phyloP scores from a whole-genome alignment of 2,797 vertebrate genomes.

The Halcyon leucocephala region DNA sequence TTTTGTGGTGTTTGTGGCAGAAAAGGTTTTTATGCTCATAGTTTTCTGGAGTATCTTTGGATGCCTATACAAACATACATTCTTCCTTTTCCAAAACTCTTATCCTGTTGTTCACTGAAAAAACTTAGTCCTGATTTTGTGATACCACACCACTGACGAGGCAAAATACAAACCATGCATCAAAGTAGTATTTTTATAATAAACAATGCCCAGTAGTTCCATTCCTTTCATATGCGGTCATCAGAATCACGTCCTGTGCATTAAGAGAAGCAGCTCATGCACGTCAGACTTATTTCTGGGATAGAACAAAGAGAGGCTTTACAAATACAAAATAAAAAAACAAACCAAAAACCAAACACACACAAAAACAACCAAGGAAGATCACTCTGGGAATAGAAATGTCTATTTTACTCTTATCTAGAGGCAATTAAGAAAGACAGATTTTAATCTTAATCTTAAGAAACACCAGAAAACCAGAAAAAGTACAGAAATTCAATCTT shows the following conservation, averaged over 20 bases:
- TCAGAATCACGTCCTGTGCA: neutral
- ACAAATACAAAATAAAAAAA: neutral
- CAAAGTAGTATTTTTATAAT: conserved; percentile 2
- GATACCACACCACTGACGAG: neutral
- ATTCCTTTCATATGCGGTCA: neutral
- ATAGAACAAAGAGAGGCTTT: neutral
- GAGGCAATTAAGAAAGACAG: neutral
- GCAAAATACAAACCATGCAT: conserved; percentile 29
- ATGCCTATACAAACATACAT: neutral
- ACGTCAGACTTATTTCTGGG: conserved; percentile 6
- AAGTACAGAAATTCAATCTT: neutral
- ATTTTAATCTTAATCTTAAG: neutral
- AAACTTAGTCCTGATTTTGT: conserved; percentile 7
- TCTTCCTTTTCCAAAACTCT: conserved; percentile 31
- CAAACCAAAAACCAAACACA: neutral
- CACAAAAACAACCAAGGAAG: neutral
- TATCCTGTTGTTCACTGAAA: neutral
- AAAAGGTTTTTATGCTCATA: neutral
- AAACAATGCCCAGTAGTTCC: neutral
- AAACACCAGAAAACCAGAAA: neutral
- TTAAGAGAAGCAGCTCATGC: neutral
- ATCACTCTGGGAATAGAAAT: neutral
- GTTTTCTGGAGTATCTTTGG: conserved; percentile 9
- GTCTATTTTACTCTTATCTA: neutral
- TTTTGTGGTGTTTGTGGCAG: conserved; percentile 49